Base-by-base conservation (phyloP, 2,113 vertebrate species). In the Seriola aureovittata region DNA sequence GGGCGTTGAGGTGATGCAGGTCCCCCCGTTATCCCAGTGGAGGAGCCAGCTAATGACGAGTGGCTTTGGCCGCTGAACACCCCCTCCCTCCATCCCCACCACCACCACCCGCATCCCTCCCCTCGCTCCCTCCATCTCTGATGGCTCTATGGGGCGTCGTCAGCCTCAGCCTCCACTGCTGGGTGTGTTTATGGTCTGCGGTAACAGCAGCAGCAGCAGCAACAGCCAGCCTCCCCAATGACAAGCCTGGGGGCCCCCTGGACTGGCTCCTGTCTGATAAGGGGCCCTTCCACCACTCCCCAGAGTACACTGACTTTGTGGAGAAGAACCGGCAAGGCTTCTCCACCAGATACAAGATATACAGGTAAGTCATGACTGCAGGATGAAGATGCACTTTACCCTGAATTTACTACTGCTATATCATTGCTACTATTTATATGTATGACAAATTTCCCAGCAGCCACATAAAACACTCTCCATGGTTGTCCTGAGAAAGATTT, bases 181-280 rank as follows among this genome's bases (percentile, higher is more conserved):
- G 97, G 97, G 95, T 97, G 94, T 94, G 92, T 90, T 81, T 93
- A 60, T 80, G 91, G 32, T 85, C 78, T 1, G 38, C 75, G 11
- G 86, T 72, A 29, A 67, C 83, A 16, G 80, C 86, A 46, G 80
- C 86, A 17, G 82, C 84, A 21, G 95, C 96, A 92, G 94, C 96
- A 0, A 94, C 95, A 87, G 93, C 95, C 95, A 94, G 97, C 94
- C 94, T 96, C 86, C 96, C 96, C 48, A 97, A 97, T 92, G 97
- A 97, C 94, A 96, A 96, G 94, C 95, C 96, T 69, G 97, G 97
- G 94, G 97, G 97, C 89, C 97, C 98, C 85, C 96, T 99, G 94
- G 97, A 99, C 96, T 99, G 98, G 98, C 98, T 99, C 91, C 96
- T 99, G 86, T 99, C 97, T 76, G 98, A 99, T 93, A 99, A 99